Percentiles rank a stretch among this genome's conserved stretches.
phyloP scores from a whole-genome alignment of 1,140 invertebrate genomes.

The Aradophagus sp. region DNA sequence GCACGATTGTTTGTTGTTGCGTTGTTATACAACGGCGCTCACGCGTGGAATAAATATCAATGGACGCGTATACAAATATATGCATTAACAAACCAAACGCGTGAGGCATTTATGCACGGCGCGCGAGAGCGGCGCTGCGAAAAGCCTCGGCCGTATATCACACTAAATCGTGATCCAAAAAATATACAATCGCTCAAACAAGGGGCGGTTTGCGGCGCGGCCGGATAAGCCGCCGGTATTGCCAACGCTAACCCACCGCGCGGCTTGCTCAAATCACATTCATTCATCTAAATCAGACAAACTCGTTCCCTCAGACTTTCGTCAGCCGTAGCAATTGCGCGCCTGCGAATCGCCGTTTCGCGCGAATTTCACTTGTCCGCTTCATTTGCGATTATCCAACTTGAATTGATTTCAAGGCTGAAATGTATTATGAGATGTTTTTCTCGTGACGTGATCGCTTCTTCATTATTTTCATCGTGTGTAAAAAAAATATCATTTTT shows the following conservation, averaged over 20 bases:
- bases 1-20: constrained; percentile 22
- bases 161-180: constrained; percentile 74
- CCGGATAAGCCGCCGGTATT: constrained; percentile 44
- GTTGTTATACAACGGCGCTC: constrained; percentile 46
- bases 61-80: constrained; percentile 53
- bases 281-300: constrained; percentile 57
- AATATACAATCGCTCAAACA: constrained; percentile 72
- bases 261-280: constrained; percentile 64
- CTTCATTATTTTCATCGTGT: too few species aligned
- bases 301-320: constrained; percentile 29
- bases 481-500: too few species aligned
- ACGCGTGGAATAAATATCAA: constrained; percentile 47
- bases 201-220: constrained; percentile 60
- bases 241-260: constrained; percentile 69
- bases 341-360: too few species aligned
- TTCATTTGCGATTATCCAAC: too few species aligned
- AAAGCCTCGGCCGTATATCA: constrained; percentile 73
- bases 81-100: constrained; percentile 56
- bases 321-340: background rate
- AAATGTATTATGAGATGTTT: too few species aligned
- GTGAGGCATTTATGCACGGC: constrained; percentile 56
- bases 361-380: too few species aligned
- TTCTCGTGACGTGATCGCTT: too few species aligned
- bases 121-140: constrained; percentile 61
- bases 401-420: too few species aligned